Conservation (phyloP, 2,888 invertebrate genomes). For the Ceramica pisi region DNA sequence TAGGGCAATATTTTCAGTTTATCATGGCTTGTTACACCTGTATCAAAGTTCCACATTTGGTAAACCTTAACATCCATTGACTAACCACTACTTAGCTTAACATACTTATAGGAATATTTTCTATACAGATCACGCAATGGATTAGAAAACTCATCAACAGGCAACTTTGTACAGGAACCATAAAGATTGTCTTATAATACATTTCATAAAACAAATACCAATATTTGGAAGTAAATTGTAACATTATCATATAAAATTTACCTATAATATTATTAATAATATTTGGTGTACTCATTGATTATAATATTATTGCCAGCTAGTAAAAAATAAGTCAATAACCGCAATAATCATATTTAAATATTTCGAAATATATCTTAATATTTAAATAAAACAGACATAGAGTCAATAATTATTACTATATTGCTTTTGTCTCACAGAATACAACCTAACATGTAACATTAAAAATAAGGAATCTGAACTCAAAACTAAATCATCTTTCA, state of each 20-base stretch:
- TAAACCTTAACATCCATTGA: slow-evolving; percentile 10
- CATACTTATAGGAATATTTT: slow-evolving; percentile 39
- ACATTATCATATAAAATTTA: slow-evolving; percentile 67
- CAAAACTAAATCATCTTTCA: slow-evolving; percentile 30
- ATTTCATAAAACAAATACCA: slow-evolving; percentile 44
- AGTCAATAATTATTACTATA: slow-evolving; percentile 54
- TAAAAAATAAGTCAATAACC: slow-evolving; percentile 59
- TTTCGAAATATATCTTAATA: slow-evolving; percentile 60
- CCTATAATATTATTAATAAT: slow-evolving; percentile 57
- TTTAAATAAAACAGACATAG: slow-evolving; percentile 59
- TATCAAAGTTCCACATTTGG: slow-evolving; percentile 8
- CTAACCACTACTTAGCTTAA: slow-evolving; percentile 18
- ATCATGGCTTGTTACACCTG: slow-evolving; percentile 2
- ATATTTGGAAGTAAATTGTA: slow-evolving; percentile 47
- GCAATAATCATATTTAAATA: slow-evolving; percentile 61
- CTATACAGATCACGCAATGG: slow-evolving; percentile 21
- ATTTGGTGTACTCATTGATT: slow-evolving; percentile 66
- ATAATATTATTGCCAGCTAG: slow-evolving; percentile 63
- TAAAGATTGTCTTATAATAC: slow-evolving; percentile 23
- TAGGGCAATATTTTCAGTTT: slow-evolving; percentile 5
- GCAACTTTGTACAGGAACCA: slow-evolving; percentile 11
- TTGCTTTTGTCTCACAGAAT: slow-evolving; percentile 61
- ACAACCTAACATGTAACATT: slow-evolving; percentile 57
- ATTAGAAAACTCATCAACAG: slow-evolving; percentile 26
- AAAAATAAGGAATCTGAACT: slow-evolving; percentile 45